These are phyloP conservation scores for Chloroceryle inda DNA, from an alignment of 2,797 vertebrate species.

Conservation along the genomic window DNA sequence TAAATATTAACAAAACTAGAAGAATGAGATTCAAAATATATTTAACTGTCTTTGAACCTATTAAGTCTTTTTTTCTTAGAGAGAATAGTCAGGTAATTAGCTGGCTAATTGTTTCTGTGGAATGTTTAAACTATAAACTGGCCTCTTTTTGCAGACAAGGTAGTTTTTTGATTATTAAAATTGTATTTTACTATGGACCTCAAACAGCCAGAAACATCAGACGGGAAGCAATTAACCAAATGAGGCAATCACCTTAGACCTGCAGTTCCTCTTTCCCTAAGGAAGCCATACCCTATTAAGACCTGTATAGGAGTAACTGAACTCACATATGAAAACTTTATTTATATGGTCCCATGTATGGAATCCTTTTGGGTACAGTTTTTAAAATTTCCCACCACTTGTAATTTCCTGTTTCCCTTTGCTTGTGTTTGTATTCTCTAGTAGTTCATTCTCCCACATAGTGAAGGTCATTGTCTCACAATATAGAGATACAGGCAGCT, in stretches of 20 bases:
- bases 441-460: constrained; percentile 71
- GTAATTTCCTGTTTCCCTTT: constrained; percentile 69
- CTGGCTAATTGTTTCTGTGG: not conserved
- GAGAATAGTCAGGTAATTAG: not conserved
- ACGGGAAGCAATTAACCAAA: not conserved
- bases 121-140: not conserved
- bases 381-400: constrained; percentile 56
- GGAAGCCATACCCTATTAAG: not conserved
- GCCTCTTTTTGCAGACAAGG: not conserved
- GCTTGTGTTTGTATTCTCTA: constrained; percentile 53
- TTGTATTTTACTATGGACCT: not conserved
- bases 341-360: not conserved
- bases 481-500: constrained; percentile 66
- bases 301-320: not conserved
- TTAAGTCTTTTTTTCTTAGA: not conserved
- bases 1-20: not conserved
- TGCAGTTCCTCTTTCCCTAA: not conserved
- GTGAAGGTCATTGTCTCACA: constrained; percentile 69
- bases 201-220: not conserved
- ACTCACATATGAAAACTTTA: constrained; percentile 32
- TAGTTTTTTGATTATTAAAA: not conserved
- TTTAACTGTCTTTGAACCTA: not conserved
- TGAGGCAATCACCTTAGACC: not conserved
- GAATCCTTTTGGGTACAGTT: constrained; percentile 47
- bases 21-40: not conserved